Percentiles rank a stretch among this genome's conserved stretches.
phyloP scores from a whole-genome alignment of 1,140 invertebrate species.

The Drosophila punjabiensis region DNA sequence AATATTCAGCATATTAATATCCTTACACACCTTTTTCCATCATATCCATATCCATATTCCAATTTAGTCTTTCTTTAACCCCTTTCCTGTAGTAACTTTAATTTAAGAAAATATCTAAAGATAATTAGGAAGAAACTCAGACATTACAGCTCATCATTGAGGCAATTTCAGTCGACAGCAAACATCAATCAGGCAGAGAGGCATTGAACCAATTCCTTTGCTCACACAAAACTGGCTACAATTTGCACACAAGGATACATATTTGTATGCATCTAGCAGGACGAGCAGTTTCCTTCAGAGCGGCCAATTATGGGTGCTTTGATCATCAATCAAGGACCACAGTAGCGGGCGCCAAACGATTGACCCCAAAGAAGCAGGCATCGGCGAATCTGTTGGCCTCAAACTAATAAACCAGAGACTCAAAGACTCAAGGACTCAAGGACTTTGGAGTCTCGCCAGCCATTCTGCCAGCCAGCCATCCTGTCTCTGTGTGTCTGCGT shows the following conservation, averaged over 20 bases:
- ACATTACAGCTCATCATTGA: slow-evolving; percentile 46
- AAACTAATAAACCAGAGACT: slow-evolving; percentile 56
- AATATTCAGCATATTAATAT: too few species aligned
- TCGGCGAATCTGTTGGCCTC: slow-evolving; percentile 43
- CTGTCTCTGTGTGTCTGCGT: slow-evolving; percentile 30
- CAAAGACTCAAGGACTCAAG: slow-evolving; percentile 24
- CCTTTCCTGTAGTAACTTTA: neutral
- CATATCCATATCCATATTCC: too few species aligned
- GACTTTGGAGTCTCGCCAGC: slow-evolving; percentile 11
- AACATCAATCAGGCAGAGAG: slow-evolving; percentile 47
- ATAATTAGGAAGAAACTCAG: slow-evolving; percentile 34
- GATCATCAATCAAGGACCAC: slow-evolving; percentile 50
- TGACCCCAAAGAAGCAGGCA: slow-evolving; percentile 56
- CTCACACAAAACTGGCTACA: slow-evolving; percentile 19
- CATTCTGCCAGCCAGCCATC: neutral
- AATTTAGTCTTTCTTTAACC: neutral
- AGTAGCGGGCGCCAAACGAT: slow-evolving; percentile 42
- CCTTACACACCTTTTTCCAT: too few species aligned
- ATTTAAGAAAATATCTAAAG: neutral
- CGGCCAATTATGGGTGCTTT: slow-evolving; percentile 56
- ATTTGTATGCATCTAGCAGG: slow-evolving; percentile 4
- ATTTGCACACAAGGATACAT: slow-evolving; percentile 15
- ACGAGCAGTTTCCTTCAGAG: slow-evolving; percentile 31
- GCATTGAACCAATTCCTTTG: slow-evolving; percentile 35
- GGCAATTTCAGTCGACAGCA: slow-evolving; percentile 30